phyloP scores from a whole-genome alignment of 2,888 invertebrate species.

The Diadegma fenestrale region DNA sequence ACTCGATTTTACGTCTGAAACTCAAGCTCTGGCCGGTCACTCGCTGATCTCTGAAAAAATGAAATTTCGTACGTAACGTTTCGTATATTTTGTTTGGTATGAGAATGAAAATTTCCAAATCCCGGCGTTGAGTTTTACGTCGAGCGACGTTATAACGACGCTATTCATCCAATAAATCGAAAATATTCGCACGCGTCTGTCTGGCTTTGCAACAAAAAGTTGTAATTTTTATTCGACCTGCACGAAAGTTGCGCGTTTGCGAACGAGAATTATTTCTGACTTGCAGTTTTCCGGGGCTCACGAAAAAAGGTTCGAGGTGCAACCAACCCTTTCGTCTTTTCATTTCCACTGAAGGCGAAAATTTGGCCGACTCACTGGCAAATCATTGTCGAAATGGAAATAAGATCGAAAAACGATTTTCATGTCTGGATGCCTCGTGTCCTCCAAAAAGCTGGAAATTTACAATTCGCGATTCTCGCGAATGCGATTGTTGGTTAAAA shows the following conservation, averaged over 20 bases:
- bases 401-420: neutral
- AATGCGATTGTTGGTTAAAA: neutral
- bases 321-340: neutral
- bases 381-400: neutral
- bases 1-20: conserved; percentile 3
- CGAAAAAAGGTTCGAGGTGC: neutral
- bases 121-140: neutral
- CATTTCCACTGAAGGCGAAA: neutral
- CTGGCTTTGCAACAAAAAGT: neutral
- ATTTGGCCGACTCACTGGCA: neutral
- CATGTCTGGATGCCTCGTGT: neutral
- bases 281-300: neutral
- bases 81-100: neutral
- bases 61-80: conserved; percentile 1
- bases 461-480: neutral
- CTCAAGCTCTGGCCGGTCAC: neutral
- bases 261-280: neutral
- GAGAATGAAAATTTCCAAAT: neutral
- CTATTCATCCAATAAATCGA: neutral
- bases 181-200: neutral
- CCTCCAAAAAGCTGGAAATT: no score
- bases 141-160: neutral
- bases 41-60: neutral
- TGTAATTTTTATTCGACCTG: neutral
- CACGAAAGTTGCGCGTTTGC: neutral